Base-by-base conservation (phyloP, 2,797 vertebrate genomes). In the Mormyrus proboscirostris region DNA sequence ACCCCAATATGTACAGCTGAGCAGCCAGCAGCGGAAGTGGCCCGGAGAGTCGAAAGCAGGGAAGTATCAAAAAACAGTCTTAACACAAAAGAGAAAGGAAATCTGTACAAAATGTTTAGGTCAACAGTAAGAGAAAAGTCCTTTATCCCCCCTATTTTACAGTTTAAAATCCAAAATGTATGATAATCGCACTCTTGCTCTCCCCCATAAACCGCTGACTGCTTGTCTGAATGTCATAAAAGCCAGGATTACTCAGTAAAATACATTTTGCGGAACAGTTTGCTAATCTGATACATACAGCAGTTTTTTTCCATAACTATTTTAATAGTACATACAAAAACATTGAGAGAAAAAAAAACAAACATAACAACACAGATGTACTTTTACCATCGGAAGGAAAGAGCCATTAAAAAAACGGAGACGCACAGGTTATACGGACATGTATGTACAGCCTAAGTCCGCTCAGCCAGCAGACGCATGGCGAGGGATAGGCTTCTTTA, bases 221-320 rank as follows among this genome's bases (percentile, higher is more conserved):
- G 96, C 94, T 94, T 96, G 96, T 94, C 96, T 95, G 96, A 95
- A 94, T 95, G 94, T 95, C 94, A 95, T 94, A 96, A 84, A 98
- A 98, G 96, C 96, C 96, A 97, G 95, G 95, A 96, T 97, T 97
- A 97, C 95, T 96, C 96, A 97, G 96, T 96, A 96, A 97, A 97
- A 97, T 96, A 97, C 97, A 98, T 96, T 69, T 96, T 97, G 97
- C 97, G 97, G 97, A 96, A 96, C 95, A 96, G 94, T 96, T 97
- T 97, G 97, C 97, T 96, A 96, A 96, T 97, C 96, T 95, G 95
- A 97, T 97, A 98, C 97, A 98, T 97, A 98, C 97, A 99, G 97
- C 97, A 97, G 97, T 92, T 96, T 95, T 96, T 96, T 95, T 95
- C 94, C 95, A 96, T 96, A 96, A 95, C 95, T 95, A 95, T 97